These are phyloP conservation scores for Caenorhabditis sinica DNA, from an alignment of 2,888 invertebrate genomes.

Conservation along the genomic window DNA sequence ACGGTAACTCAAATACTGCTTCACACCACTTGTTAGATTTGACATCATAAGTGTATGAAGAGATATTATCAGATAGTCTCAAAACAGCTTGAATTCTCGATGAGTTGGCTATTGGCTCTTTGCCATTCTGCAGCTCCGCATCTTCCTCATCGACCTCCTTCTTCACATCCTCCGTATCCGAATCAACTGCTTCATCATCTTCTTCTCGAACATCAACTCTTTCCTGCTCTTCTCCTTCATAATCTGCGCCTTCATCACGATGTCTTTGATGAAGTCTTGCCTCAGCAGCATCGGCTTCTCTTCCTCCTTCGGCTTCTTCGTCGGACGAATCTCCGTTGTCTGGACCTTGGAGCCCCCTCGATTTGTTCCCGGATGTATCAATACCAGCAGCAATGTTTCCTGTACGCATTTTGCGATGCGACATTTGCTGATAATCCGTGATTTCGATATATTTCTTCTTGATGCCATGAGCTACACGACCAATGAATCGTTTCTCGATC, in stretches of 20 bases:
- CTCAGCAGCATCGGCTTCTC: constrained; percentile 81
- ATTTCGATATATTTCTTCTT: constrained; percentile 71
- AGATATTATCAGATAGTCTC: constrained; percentile 54
- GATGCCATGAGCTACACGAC: constrained; percentile 66
- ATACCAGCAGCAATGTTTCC: constrained; percentile 66
- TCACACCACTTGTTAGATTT: constrained; percentile 91
- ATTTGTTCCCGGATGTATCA: constrained; percentile 17
- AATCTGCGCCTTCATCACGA: constrained; percentile 80
- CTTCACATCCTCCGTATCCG: constrained; percentile 68
- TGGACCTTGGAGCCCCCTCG: constrained; percentile 52
- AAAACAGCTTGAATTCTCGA: constrained; percentile 48
- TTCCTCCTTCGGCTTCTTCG: constrained; percentile 80
- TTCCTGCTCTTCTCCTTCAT: constrained; percentile 82
- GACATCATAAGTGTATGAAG: constrained; percentile 89
- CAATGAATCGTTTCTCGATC: constrained; percentile 86
- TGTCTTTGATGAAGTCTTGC: constrained; percentile 79
- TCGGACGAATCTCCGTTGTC: constrained; percentile 78
- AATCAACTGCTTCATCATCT: constrained; percentile 84
- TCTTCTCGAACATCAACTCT: constrained; percentile 85
- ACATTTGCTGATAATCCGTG: constrained; percentile 70
- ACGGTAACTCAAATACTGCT: constrained; percentile 87
- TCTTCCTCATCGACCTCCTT: constrained; percentile 84
- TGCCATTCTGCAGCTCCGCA: constrained; percentile 32
- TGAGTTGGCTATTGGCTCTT: constrained; percentile 43
- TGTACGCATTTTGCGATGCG: constrained; percentile 65